A percentile compares a stretch with the other conserved stretches of the same genome.
These are phyloP conservation scores for Echinarachnius parma DNA, from an alignment of 53 echinoderm and acorn worm species.

Conservation along the genomic window DNA sequence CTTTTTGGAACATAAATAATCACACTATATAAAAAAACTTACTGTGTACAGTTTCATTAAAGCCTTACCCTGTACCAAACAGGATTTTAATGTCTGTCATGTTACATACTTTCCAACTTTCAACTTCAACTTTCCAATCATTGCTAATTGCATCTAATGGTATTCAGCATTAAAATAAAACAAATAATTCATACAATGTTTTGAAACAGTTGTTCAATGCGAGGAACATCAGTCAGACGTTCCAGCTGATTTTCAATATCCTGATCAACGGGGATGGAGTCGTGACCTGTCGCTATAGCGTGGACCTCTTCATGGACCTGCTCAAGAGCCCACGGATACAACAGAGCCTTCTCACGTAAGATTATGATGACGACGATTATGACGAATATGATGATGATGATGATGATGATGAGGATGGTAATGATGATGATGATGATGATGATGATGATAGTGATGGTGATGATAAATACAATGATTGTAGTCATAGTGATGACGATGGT, in stretches of 20 bases:
- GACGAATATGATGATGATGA: slow-evolving; percentile 12
- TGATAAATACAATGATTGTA: not conserved
- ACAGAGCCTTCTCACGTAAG: slow-evolving; percentile 69
- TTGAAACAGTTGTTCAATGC: slow-evolving; percentile 83
- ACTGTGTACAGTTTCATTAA: no score
- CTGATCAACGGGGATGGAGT: slow-evolving; percentile 80
- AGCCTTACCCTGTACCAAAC: no score
- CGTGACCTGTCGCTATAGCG: slow-evolving; percentile 71
- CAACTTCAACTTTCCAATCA: no score
- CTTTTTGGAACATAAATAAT: no score
- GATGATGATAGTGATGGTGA: slow-evolving; percentile 9
- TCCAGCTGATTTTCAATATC: slow-evolving; percentile 91
- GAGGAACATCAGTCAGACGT: slow-evolving; percentile 83
- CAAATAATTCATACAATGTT: no score
- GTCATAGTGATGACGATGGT: not conserved
- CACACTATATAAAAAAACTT: no score
- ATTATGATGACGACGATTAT: not conserved
- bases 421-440: slow-evolving; percentile 13
- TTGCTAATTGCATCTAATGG: no score
- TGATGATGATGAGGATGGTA: slow-evolving; percentile 7
- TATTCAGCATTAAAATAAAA: no score
- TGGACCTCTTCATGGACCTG: slow-evolving; percentile 81
- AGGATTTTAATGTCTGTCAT: no score
- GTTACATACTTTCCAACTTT: no score
- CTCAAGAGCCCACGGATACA: slow-evolving; percentile 79